These are phyloP conservation scores for Himantopus leucocephalus DNA, from an alignment of 2,113 vertebrate genomes.

Conservation along the genomic window DNA sequence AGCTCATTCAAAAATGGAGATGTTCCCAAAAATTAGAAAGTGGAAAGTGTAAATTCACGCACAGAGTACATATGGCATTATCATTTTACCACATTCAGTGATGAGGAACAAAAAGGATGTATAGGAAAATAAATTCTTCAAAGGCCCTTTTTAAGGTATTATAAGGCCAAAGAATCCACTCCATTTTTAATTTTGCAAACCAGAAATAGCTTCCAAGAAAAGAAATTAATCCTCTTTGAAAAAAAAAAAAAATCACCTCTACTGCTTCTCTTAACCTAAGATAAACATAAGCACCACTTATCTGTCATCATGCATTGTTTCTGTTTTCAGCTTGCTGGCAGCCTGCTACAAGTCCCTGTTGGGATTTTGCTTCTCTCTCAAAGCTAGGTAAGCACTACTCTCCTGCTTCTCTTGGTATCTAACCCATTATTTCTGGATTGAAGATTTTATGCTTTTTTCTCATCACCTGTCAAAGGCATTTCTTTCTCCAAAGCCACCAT, in stretches of 20 bases:
- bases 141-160: background rate
- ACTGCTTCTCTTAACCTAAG: background rate
- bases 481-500: background rate
- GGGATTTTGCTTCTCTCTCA: background rate
- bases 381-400: background rate
- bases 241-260: background rate
- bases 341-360: background rate
- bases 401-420: background rate
- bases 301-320: background rate
- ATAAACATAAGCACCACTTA: background rate
- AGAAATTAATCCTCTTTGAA: background rate
- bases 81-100: background rate
- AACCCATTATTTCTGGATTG: background rate
- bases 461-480: slow-evolving; percentile 7
- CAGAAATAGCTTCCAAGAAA: slow-evolving; percentile 6
- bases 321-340: slow-evolving; percentile 3
- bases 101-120: background rate
- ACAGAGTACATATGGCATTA: background rate
- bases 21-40: background rate
- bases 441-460: background rate
- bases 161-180: background rate
- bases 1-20: background rate
- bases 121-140: background rate
- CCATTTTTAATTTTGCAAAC: background rate
- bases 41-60: background rate